Base-by-base conservation (phyloP, 2,888 invertebrate species). In the Coelopa pilipes region DNA sequence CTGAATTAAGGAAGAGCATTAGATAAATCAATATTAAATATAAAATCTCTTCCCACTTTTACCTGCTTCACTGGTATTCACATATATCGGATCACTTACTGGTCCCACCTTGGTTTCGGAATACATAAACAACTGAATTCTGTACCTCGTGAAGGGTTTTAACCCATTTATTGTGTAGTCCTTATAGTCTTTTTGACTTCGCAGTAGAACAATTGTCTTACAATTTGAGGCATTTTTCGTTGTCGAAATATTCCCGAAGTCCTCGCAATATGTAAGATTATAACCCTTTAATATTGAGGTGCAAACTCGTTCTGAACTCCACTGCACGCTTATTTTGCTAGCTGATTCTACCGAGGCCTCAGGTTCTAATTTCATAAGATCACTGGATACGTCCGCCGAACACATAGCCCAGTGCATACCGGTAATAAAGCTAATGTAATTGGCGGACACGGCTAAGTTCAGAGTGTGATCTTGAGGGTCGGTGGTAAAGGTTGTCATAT, bases 331-430 rank as follows among this genome's bases (percentile, higher is more conserved):
- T 34, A 93, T 90, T 63, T 84, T 89, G 24, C 75, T 79, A 17
- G 80, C 74, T 46, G 79, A 79, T n/a, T 72, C 55, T 7, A 77
- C 72, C 5, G 34, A 76, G 47, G 76, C 74, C 59, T 80, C 78
- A 0, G 80, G 78, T 65, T 78, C 78, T 72, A 80, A 74, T 74
- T 81, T 79, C 74, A 78, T 78, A n/a, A 82, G 78, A 17, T 80
- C 79, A 19, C 76, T 79, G 4, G 75, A 75, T 17, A 78, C 60
- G 55, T 78, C 78, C 17, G 80, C 81, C 1, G 80, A 81, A 74
- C 95, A 96, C 57, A 91, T 90, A 7, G 94, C 93, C 95, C 95
- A 95, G 4, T 92, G 89, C 92, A 96, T 94, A 1, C 95, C 95
- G 84, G 94, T 94, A 76, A 93, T 94, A 76, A 89, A 89, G 19